Conservation (phyloP, 2,113 vertebrate genomes). For the Ceuthmochares aereus region DNA sequence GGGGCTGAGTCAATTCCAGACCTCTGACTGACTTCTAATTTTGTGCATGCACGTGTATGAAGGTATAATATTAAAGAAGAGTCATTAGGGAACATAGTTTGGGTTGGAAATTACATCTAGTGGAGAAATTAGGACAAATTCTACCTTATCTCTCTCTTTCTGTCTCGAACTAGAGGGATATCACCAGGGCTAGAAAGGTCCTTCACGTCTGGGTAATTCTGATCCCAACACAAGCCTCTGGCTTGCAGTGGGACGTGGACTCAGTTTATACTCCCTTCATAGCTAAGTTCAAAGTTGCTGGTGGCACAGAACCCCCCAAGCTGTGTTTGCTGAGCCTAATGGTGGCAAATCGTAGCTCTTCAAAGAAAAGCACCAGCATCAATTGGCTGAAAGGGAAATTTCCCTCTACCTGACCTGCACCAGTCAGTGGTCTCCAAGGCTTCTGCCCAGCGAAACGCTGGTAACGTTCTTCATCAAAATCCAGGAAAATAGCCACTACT, state of each 20-base stretch:
- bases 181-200: not conserved
- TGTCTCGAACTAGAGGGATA: not conserved
- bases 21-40: too few species aligned
- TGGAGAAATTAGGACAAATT: not conserved
- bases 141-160: not conserved
- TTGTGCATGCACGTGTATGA: too few species aligned
- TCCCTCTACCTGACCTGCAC: not conserved
- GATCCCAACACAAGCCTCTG: not conserved
- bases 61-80: not conserved
- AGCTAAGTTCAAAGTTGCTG: not conserved
- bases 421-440: not conserved
- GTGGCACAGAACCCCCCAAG: not conserved
- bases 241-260: not conserved
- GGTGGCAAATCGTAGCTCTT: not conserved
- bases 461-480: not conserved
- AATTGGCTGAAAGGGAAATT: not conserved
- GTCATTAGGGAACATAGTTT: not conserved
- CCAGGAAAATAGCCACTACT: fast-evolving
- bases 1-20: not conserved
- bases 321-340: too few species aligned
- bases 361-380: not conserved
- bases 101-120: not conserved
- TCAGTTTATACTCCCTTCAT: not conserved
- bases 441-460: not conserved
- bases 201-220: not conserved